Evolutionary conservation across 35 echinoderm and acorn worm species (phyloP), one percentile per base, ranked within the genome.

Genomic region (Chiridota heheva): DNA sequence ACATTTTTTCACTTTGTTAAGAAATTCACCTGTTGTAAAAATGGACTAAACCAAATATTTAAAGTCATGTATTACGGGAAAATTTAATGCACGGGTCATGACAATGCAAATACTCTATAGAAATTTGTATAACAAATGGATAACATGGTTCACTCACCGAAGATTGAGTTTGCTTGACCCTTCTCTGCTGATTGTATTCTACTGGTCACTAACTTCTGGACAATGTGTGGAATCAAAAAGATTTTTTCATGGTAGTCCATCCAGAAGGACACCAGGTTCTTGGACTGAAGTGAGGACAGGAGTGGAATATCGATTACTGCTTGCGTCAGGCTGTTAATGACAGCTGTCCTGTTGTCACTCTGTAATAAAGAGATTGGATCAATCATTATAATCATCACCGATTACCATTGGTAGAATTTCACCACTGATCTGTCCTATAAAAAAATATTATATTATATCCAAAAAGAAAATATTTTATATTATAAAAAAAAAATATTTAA

Each of bases 211-310:
- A 31, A 33, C 6, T 61, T 63, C 26, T 82, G 75, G 12, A 97
- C 82, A 31, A 56, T 31, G 2, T 84, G 40, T 29, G 94, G 94
- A 26, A 89, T 34, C 62, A 80, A 70, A 42, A 91, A 91, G 38
- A 98, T 29, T 38, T 81, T 78, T 10, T 76, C 44, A 35, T 85
- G 49, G 41, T 80, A 79, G 47, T 97, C 94, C 67, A 97, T 68
- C 84, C 90, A 83, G 72, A 97, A 97, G 16, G 84, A 72, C 0
- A 97, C 89, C 22, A 97, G n/a, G 53, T 91, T 87, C 59, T 80
- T 77, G 35, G 78, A 85, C 81, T 97, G 94, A 40, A 78, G 27
- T 40, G 78, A 31, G 0, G 94, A 84, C 43, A 97, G 78, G 13
- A 83, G 42, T 15, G 79, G 71, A 65, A 79, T 82, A 16, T 77